Percentiles rank a stretch among this genome's conserved stretches.
phyloP scores from a whole-genome alignment of 2,113 vertebrate species.

The Anhinga anhinga region DNA sequence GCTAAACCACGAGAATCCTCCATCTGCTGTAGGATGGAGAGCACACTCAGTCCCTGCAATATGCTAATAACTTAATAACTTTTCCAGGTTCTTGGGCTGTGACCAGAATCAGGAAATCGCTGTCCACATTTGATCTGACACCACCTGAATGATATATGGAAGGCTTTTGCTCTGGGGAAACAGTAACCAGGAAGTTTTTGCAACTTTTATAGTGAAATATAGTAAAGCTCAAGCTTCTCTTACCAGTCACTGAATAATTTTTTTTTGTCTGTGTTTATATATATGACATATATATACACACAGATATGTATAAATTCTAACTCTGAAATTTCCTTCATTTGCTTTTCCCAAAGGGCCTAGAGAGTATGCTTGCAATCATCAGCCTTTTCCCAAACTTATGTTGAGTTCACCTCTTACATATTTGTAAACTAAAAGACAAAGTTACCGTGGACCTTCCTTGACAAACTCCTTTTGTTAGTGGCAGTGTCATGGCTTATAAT shows the following conservation, averaged over 20 bases:
- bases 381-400: neutral
- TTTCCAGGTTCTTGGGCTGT: neutral
- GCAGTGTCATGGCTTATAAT: neutral
- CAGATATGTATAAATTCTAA: neutral
- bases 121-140: neutral
- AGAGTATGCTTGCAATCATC: neutral
- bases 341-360: neutral
- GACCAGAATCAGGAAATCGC: neutral
- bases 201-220: neutral
- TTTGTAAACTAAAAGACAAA: conserved; percentile 28
- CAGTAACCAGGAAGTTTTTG: conserved; percentile 1
- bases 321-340: neutral
- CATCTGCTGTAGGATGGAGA: neutral
- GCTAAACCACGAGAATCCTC: no score
- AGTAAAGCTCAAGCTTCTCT: neutral
- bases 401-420: neutral
- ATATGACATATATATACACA: neutral
- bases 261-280: conserved; percentile 2
- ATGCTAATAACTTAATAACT: neutral
- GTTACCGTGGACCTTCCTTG: neutral
- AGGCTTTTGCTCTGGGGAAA: neutral
- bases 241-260: neutral
- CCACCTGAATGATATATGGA: neutral
- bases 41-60: neutral
- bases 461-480: conserved; percentile 1